Base-by-base conservation (phyloP, 2,888 invertebrate genomes). In the Griposia aprilina region DNA sequence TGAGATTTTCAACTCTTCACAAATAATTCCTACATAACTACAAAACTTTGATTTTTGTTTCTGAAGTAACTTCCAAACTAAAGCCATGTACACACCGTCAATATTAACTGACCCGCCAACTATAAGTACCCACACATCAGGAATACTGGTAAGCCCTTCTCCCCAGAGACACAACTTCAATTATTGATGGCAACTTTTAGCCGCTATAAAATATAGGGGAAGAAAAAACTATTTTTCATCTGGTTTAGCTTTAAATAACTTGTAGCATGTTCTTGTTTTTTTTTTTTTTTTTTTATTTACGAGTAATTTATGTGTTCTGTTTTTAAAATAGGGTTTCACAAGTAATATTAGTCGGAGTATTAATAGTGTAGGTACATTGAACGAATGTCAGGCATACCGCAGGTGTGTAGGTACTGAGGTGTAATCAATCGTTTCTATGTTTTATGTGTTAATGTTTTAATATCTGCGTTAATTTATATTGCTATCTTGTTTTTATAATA, bases 181-280 rank as follows among this genome's bases (percentile, higher is more conserved):
- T 96, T 96, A 97, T 97, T 96, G 96, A 96, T 96, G 93, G 94
- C 92, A 95, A 96, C 94, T 96, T 94, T 95, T 95, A 95, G 94
- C 95, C 94, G 87, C 92, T 93, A 93, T 96, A 95, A 96, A 95
- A 95, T 96, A 96, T 95, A 93, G 94, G 93, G 93, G 94, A 89
- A 91, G 92, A 89, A 90, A 90, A 90, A 87, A 92, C 94, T 89
- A 95, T 95, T 95, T 95, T 92, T 95, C 94, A 95, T 93, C 89
- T 91, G 92, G 93, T 93, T 94, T 93, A 94, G 92, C 92, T 94
- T 95, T 93, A 94, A 95, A 94, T 93, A 94, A 93, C 93, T 92
- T 91, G 90, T 90, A 88, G 78, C 73, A 74, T 83, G 75, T 82
- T 77, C 75, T 76, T 67, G 52, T 76, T 85, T 36, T 86, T 85